Percentiles rank a stretch among this genome's conserved stretches.
Conservation (phyloP, 2,888 invertebrate genomes). For the Leucoma salicis region DNA sequence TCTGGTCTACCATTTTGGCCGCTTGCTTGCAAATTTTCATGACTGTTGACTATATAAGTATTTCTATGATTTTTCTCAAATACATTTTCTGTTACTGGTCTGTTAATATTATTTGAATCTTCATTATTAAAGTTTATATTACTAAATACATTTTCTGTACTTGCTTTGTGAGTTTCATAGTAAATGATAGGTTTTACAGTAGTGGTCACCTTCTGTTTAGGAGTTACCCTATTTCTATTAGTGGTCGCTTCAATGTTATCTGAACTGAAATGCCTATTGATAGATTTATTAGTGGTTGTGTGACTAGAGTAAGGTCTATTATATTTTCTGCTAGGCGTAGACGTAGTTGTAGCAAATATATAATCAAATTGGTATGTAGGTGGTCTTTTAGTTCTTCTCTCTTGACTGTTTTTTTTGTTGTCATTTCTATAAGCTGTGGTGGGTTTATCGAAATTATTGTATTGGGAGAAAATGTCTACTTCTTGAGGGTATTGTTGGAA, state of each 20-base stretch:
- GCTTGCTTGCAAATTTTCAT: conserved; percentile 1
- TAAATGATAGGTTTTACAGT: neutral
- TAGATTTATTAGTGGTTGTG: conserved; percentile 6
- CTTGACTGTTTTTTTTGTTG: conserved; percentile 13
- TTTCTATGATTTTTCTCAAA: conserved; percentile 3
- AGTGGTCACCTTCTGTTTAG: conserved; percentile 1
- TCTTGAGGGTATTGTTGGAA: conserved; percentile 36
- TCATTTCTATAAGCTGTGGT: conserved; percentile 14
- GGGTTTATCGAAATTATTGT: conserved; percentile 18
- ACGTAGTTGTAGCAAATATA: conserved; percentile 32
- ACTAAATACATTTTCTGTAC: neutral
- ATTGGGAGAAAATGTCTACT: conserved; percentile 10
- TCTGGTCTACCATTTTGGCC: conserved; percentile 6
- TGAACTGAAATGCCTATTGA: conserved; percentile 18
- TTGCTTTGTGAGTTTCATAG: neutral
- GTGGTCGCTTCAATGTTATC: conserved; percentile 20
- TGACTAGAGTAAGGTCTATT: conserved; percentile 30
- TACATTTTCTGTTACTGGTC: conserved; percentile 13
- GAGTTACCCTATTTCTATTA: conserved; percentile 6
- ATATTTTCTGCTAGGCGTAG: conserved; percentile 35
- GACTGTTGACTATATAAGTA: conserved; percentile 6
- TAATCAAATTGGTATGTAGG: conserved; percentile 28
- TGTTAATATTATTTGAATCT: neutral
- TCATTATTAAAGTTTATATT: neutral
- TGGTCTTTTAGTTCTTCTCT: conserved; percentile 12